Base-by-base conservation (phyloP, 2,797 vertebrate species). In the Aldrovandia affinis region DNA sequence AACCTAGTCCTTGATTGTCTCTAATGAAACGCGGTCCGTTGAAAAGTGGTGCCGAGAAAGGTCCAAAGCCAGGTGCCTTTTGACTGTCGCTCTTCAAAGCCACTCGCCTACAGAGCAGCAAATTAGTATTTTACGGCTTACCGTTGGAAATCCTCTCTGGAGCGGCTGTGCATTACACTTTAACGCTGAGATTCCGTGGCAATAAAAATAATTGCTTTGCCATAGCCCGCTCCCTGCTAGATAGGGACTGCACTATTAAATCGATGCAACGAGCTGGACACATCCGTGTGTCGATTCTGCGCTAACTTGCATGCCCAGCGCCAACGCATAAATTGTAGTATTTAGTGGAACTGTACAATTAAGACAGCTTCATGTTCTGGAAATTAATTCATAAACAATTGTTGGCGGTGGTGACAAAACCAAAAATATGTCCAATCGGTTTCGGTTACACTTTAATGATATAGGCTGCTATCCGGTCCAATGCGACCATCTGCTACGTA, bases 41-140 rank as follows among this genome's bases (percentile, higher is more conserved):
- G 85, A 86, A 86, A 86, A 87, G 89, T 87, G 92, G 91, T 91
- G 91, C 92, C 92, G 92, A 93, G 92, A 73, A 87, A 86, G 85
- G 87, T 89, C 89, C 86, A 73, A 87, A 81, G 83, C 86, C 86
- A 89, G 88, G 88, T 88, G 86, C 88, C 86, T 81, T 90, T 90
- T 90, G 92, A 82, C 70, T 88, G 84, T 59, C 80, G 84, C 86
- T 82, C 86, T 87, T 86, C 88, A 88, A 65, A 85, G 75, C 86
- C 87, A 77, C 90, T 90, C 87, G 90, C 90, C 90, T 87, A 87
- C 88, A 50, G 70, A 54, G 78, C 78, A 83, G 54, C 39, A 81
- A 86, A 88, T 73, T 33, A 52, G 78, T 83, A 20, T 65, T 83
- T 86, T 68, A 50, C 70, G 36, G 57, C 28, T 82, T 81, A 78